These are phyloP conservation scores for Acanthosepion lycidas DNA, from an alignment of 2,888 invertebrate species.

Conservation along the genomic window DNA sequence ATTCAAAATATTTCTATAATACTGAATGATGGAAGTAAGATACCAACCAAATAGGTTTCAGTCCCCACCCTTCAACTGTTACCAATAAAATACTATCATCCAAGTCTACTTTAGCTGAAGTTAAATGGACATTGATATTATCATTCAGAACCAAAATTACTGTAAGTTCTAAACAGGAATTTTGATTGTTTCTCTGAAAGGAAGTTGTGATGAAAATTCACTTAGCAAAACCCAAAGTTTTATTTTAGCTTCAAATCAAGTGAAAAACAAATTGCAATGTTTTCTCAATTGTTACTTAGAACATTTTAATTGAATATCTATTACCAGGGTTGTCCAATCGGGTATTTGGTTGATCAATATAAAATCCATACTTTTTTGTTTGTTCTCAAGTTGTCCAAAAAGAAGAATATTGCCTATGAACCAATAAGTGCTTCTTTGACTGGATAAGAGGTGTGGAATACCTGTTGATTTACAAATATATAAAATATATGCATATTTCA, in stretches of 20 bases:
- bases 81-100: no score
- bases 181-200: background rate
- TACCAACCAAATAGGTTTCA: no score
- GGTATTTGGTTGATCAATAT: background rate
- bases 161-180: background rate
- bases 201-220: background rate
- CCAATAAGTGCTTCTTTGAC: background rate
- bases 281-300: background rate
- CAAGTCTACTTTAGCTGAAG: no score
- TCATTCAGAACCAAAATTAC: background rate
- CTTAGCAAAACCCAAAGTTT: background rate
- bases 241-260: background rate
- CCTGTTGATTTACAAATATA: background rate
- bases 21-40: no score
- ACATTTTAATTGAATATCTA: no score
- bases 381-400: background rate
- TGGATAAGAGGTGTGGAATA: background rate
- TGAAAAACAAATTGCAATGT: background rate
- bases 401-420: background rate
- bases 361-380: background rate
- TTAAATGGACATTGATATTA: background rate
- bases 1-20: no score
- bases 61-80: no score
- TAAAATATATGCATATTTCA: background rate
- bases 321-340: background rate